A percentile compares a stretch with the other conserved stretches of the same genome.
phyloP scores from a whole-genome alignment of 2,888 invertebrate genomes.

The Tachina lurida region DNA sequence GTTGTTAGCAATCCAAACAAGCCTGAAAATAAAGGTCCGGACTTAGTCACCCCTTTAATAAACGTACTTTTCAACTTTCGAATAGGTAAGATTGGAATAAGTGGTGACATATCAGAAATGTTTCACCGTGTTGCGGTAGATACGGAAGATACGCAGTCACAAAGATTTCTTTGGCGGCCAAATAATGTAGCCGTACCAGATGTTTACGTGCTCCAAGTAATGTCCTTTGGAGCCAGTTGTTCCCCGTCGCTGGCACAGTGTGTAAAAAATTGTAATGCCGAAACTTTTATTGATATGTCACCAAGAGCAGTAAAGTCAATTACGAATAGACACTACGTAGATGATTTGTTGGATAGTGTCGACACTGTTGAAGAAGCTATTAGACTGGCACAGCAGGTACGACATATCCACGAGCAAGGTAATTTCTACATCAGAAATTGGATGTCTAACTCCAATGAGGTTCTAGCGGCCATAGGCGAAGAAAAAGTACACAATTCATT shows the following conservation, averaged over 20 bases:
- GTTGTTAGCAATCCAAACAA: neutral
- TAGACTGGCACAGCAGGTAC: neutral
- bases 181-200: neutral
- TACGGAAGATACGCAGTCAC: conserved; percentile 68
- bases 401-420: neutral
- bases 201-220: conserved; percentile 71
- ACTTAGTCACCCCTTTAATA: conserved; percentile 77
- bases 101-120: neutral
- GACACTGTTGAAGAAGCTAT: neutral
- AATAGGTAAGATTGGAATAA: conserved; percentile 57
- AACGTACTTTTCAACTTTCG: conserved; percentile 76
- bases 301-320: conserved; percentile 68
- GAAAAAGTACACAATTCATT: neutral
- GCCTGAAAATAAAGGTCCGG: conserved; percentile 74
- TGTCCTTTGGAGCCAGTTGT: conserved; percentile 74
- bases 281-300: conserved; percentile 54
- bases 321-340: conserved; percentile 72
- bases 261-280: conserved; percentile 70
- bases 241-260: conserved; percentile 72
- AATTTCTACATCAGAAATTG: conserved; percentile 64
- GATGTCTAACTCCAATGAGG: conserved; percentile 59
- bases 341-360: conserved; percentile 45
- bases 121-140: conserved; percentile 58
- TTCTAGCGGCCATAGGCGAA: neutral
- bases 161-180: conserved; percentile 76